These are phyloP conservation scores for Mamestra configurata DNA, from an alignment of 1,140 invertebrate species.

Conservation along the genomic window DNA sequence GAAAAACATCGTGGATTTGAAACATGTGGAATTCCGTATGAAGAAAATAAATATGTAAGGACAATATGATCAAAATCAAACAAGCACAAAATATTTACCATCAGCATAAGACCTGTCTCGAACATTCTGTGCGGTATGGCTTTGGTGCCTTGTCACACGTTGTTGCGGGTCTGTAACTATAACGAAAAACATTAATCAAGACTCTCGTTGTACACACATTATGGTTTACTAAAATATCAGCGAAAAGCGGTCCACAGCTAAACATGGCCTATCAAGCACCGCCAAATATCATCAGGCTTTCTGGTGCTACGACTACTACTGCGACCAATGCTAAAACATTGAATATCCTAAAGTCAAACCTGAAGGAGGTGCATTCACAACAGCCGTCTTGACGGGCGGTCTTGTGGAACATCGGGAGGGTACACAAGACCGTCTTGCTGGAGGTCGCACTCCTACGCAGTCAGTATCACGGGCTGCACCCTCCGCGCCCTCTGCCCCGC, in stretches of 20 bases:
- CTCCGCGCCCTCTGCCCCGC: constrained; percentile 70
- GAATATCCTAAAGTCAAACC: constrained; percentile 43
- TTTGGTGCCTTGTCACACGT: constrained; percentile 81
- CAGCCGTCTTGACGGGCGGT: constrained; percentile 62
- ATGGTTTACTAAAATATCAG: too few species aligned
- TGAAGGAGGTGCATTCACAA: constrained; percentile 58
- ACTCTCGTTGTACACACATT: neutral
- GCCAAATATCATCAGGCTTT: too few species aligned
- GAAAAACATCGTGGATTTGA: too few species aligned
- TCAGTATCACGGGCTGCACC: constrained; percentile 72
- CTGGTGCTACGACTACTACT: too few species aligned
- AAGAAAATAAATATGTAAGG: too few species aligned
- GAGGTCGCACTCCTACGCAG: constrained; percentile 71
- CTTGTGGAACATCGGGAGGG: constrained; percentile 76
- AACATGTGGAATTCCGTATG: too few species aligned
- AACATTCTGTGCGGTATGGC: constrained; percentile 68
- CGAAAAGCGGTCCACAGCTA: too few species aligned
- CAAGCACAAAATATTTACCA: constrained; percentile 60
- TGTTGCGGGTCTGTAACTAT: constrained; percentile 77
- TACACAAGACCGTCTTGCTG: constrained; percentile 74
- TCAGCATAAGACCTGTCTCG: constrained; percentile 68
- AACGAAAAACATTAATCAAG: neutral
- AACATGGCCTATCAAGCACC: too few species aligned
- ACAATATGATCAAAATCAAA: neutral
- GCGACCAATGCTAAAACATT: neutral